Percentiles rank a stretch among this genome's conserved stretches.
Evolutionary conservation across 2,888 invertebrate genomes (phyloP).

Genomic region (Mythimna vitellina): DNA sequence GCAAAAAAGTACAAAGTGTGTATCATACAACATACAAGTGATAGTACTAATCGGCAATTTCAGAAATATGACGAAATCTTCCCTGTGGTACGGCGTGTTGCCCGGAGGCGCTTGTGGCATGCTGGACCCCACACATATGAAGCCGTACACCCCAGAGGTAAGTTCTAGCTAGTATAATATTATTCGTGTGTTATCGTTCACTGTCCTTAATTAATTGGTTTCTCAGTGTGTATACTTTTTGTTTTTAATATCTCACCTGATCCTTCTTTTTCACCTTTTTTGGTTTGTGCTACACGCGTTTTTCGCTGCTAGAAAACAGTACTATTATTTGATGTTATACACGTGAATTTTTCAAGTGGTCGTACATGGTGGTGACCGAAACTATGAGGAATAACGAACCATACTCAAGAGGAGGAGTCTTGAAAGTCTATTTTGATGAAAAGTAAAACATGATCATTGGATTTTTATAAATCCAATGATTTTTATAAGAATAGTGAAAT

Average conservation of each 20-base stretch:
- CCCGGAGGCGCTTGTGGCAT: conserved; percentile 97
- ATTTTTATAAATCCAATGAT: too few relatives aligned
- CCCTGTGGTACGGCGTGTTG: conserved; percentile 97
- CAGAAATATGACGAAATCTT: conserved; percentile 89
- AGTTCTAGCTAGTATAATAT: conserved; percentile 24
- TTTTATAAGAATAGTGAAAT: too few relatives aligned
- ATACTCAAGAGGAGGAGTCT: too few relatives aligned
- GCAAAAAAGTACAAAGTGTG: not conserved
- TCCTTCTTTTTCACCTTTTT: conserved; percentile 12
- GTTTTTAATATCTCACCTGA: conserved; percentile 19
- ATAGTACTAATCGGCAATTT: conserved; percentile 46
- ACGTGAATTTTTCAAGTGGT: not conserved
- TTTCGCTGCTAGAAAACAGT: conserved; percentile 46
- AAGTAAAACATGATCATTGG: too few relatives aligned
- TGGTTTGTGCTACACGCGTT: conserved; percentile 12
- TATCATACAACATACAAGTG: conserved; percentile 7
- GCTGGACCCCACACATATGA: conserved; percentile 97
- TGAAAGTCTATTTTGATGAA: too few relatives aligned
- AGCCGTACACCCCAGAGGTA: conserved; percentile 91
- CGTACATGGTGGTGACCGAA: too few relatives aligned
- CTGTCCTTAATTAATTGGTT: conserved; percentile 10
- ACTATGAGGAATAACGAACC: too few relatives aligned
- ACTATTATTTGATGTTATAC: not conserved
- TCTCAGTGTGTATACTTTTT: conserved; percentile 21
- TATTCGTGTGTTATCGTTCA: not conserved